A percentile compares a stretch with the other conserved stretches of the same genome.
Conservation (phyloP, 2,888 invertebrate genomes). For the Octonoba sinensis region DNA sequence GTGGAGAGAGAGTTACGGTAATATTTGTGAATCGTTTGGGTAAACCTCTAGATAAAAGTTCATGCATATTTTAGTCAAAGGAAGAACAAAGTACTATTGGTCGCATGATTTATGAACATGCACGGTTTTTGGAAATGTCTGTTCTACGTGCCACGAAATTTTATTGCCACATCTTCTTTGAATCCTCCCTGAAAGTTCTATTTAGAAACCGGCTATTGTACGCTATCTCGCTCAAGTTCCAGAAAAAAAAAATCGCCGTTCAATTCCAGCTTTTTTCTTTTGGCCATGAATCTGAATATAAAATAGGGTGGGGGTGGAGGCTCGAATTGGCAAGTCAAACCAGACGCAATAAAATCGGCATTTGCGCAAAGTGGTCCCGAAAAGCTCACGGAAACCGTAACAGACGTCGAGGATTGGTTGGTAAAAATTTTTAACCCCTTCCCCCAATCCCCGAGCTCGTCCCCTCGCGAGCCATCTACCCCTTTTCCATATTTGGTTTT, state of each 20-base stretch:
- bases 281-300: slow-evolving; percentile 6
- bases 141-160: too few relatives aligned
- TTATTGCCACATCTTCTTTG: too few relatives aligned
- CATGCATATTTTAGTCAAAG: too few relatives aligned
- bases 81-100: too few relatives aligned
- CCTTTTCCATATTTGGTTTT: slow-evolving; percentile 46
- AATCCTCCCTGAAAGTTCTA: too few relatives aligned
- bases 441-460: neutral
- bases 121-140: too few relatives aligned
- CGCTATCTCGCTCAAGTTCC: too few relatives aligned
- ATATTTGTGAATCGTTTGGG: too few relatives aligned
- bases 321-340: neutral
- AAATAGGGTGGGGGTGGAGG: neutral
- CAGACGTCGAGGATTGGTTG: neutral
- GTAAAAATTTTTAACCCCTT: neutral
- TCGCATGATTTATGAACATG: too few relatives aligned
- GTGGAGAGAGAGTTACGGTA: too few relatives aligned
- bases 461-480: neutral
- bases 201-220: too few relatives aligned
- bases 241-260: neutral
- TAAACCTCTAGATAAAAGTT: too few relatives aligned
- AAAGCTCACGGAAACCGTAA: neutral
- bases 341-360: neutral
- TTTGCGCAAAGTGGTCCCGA: slow-evolving; percentile 7
- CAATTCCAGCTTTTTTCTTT: slow-evolving; percentile 4